Conservation (phyloP, 30 jellyfish, hydroid and myxozoan species). For the Chironex yamaguchii region DNA sequence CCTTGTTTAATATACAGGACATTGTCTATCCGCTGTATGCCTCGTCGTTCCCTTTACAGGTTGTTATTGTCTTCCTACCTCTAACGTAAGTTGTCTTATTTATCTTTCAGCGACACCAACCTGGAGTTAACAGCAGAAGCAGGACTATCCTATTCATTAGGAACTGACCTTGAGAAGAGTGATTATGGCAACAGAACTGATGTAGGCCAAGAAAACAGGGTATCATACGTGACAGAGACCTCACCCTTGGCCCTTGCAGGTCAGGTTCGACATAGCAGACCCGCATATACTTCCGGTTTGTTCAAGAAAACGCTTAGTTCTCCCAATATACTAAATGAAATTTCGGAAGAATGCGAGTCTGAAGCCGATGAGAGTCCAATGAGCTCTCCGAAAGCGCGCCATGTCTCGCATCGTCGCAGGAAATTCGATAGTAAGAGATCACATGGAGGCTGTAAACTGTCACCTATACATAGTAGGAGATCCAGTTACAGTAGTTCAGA, state of each 20-base stretch:
- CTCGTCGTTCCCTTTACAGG: no score
- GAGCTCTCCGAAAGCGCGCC: constrained; percentile 83
- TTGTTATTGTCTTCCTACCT: no score
- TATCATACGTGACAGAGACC: constrained; percentile 46
- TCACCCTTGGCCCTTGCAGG: constrained; percentile 76
- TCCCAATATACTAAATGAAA: constrained; percentile 92
- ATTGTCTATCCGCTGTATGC: no score
- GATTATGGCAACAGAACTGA: neutral
- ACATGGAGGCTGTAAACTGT: constrained; percentile 82
- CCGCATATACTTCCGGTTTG: constrained; percentile 73
- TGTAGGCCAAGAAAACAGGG: neutral
- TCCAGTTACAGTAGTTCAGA: constrained; percentile 97
- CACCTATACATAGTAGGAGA: constrained; percentile 99
- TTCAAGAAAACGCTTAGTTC: constrained; percentile 85
- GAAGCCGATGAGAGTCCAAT: constrained; percentile 96
- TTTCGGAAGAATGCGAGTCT: constrained; percentile 91
- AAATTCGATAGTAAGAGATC: constrained; percentile 75
- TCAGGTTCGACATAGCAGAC: constrained; percentile 81
- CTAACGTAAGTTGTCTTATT: no score
- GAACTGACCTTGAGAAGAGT: neutral
- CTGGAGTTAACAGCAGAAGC: neutral
- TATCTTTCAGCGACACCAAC: neutral
- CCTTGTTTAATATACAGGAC: no score
- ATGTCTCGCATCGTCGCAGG: constrained; percentile 84
- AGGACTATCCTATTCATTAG: neutral